Percentiles rank a stretch among this genome's conserved stretches.
Conservation (phyloP, 2,113 vertebrate genomes). For the Eurypyga helias region DNA sequence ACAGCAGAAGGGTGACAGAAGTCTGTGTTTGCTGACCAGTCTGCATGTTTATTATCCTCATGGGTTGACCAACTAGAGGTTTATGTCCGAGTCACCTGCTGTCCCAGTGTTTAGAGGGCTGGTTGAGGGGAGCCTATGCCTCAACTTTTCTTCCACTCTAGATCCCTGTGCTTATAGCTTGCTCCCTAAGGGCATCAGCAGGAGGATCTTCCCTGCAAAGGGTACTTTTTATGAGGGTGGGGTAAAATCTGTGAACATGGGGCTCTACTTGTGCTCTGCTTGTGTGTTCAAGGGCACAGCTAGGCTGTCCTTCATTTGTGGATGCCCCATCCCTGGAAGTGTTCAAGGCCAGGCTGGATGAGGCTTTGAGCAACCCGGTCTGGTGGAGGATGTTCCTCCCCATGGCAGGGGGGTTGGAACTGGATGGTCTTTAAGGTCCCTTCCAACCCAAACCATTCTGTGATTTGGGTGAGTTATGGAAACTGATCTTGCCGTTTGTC, state of each 20-base stretch:
- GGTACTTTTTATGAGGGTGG: neutral
- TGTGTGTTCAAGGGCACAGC: accelerated
- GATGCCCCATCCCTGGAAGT: too few relatives aligned
- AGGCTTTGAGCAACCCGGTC: too few relatives aligned
- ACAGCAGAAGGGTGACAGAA: neutral
- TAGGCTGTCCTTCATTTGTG: neutral
- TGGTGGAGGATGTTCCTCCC: too few relatives aligned
- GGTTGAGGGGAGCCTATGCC: neutral
- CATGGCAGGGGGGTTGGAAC: too few relatives aligned
- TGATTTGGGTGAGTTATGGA: neutral
- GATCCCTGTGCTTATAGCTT: neutral
- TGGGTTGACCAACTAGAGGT: neutral
- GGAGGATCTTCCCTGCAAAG: neutral
- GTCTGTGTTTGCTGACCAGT: neutral
- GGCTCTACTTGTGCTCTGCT: neutral
- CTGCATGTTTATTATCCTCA: neutral
- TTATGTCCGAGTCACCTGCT: neutral
- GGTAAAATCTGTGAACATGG: neutral
- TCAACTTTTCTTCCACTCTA: neutral
- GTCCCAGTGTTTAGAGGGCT: neutral
- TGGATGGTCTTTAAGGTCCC: too few relatives aligned
- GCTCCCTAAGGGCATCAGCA: neutral
- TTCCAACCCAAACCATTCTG: too few relatives aligned
- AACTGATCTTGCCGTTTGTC: neutral
- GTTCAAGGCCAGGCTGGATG: too few relatives aligned